Evolutionary conservation across 2,113 vertebrate species (phyloP).

Genomic region (Tragelaphus buxtoni): DNA sequence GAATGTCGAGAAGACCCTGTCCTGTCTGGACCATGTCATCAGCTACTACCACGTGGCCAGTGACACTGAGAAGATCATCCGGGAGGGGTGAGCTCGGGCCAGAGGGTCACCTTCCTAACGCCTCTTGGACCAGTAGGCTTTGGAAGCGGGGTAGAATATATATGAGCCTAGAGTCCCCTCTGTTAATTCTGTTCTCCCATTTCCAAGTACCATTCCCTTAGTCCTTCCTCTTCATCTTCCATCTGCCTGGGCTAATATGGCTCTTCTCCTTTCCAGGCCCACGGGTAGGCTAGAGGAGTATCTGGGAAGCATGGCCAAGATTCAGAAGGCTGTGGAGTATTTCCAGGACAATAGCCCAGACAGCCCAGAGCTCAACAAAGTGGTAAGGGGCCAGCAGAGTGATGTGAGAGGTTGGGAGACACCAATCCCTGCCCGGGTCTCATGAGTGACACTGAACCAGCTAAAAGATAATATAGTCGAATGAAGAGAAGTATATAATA

Average conservation of each 20-base stretch:
- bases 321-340: conserved; percentile 98
- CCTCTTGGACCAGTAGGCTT: background rate
- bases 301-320: conserved; percentile 93
- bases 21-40: conserved; percentile 96
- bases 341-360: conserved; percentile 99
- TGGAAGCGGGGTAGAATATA: background rate
- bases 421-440: background rate
- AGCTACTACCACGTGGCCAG: conserved; percentile 98
- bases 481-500: background rate
- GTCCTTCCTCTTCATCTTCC: background rate
- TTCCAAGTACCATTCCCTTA: background rate
- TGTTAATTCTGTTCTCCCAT: background rate
- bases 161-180: background rate
- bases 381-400: conserved; percentile 81
- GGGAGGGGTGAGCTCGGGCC: conserved; percentile 89
- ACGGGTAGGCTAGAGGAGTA: conserved; percentile 94
- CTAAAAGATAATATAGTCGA: background rate
- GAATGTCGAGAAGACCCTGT: conserved; percentile 95
- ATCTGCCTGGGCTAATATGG: background rate
- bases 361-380: conserved; percentile 96
- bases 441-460: background rate
- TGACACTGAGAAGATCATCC: conserved; percentile 95
- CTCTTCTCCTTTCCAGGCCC: conserved; percentile 80
- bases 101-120: background rate
- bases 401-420: background rate